Evolutionary conservation across 2,888 invertebrate genomes (phyloP).

Genomic region (Siphlonurus alternatus): DNA sequence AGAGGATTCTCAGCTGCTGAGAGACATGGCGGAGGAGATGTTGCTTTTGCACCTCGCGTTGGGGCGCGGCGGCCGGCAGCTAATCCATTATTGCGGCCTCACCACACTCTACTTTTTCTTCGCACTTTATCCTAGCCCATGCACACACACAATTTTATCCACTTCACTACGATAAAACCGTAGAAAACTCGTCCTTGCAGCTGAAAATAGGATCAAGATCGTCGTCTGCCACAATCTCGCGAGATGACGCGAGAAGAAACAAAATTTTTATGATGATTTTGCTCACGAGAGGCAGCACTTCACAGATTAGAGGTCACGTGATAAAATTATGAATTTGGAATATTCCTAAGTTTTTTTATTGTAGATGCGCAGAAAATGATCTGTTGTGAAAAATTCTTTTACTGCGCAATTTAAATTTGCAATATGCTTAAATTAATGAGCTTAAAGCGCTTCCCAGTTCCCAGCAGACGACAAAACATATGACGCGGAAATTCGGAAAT

Average conservation of each 20-base stretch:
- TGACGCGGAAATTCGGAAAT: no score
- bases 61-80: background rate
- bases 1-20: slow-evolving; percentile 1
- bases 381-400: background rate
- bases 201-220: slow-evolving; percentile 25
- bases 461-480: background rate
- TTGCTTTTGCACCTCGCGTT: background rate
- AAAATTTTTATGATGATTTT: background rate
- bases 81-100: background rate
- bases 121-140: background rate
- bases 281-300: slow-evolving; percentile 5
- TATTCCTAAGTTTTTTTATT: no score
- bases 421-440: background rate
- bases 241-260: slow-evolving; percentile 9
- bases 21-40: background rate
- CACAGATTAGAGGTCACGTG: background rate
- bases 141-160: background rate
- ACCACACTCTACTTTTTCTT: background rate
- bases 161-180: slow-evolving; percentile 18
- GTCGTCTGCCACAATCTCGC: slow-evolving; percentile 21
- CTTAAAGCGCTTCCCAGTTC: background rate
- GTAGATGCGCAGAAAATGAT: background rate
- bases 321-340: background rate
- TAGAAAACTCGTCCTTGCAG: slow-evolving; percentile 24
- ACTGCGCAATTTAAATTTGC: background rate